Conservation (phyloP, 2,888 invertebrate genomes). For the Cheilosia soror region DNA sequence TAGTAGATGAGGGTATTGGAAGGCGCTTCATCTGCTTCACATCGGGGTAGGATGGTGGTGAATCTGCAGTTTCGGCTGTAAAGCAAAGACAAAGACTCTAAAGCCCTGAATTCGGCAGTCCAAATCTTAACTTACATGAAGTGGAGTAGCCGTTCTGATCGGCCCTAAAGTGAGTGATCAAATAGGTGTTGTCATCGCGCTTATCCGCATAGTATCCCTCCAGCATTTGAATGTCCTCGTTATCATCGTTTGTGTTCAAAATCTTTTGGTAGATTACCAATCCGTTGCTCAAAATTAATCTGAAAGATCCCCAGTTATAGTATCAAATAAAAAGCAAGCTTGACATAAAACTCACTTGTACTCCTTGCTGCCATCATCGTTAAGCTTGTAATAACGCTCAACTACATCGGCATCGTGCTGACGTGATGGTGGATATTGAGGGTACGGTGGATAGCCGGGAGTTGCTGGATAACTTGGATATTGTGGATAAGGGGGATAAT, state of each 20-base stretch:
- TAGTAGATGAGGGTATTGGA: neutral
- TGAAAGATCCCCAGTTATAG: neutral
- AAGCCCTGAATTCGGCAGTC: neutral
- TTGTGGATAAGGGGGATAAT: neutral
- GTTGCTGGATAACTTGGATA: neutral
- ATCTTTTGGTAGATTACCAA: slow-evolving; percentile 53
- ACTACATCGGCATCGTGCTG: slow-evolving; percentile 29
- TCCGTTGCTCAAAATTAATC: slow-evolving; percentile 52
- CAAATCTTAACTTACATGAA: slow-evolving; percentile 32
- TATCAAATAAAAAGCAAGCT: neutral
- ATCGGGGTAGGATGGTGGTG: slow-evolving; percentile 42
- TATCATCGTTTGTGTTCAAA: slow-evolving; percentile 19
- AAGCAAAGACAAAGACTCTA: neutral
- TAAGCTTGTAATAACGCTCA: slow-evolving; percentile 52
- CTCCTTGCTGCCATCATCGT: slow-evolving; percentile 61
- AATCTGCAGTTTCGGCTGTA: slow-evolving; percentile 41
- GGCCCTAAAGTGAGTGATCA: slow-evolving; percentile 52
- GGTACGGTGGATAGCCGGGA: neutral
- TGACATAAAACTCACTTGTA: slow-evolving; percentile 37
- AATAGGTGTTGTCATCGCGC: slow-evolving; percentile 40
- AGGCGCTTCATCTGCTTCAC: slow-evolving; percentile 38
- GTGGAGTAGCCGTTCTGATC: slow-evolving; percentile 49
- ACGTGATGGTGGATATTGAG: neutral
- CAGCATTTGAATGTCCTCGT: slow-evolving; percentile 39
- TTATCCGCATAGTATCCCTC: slow-evolving; percentile 59